A percentile compares a stretch with the other conserved stretches of the same genome.
Conservation (phyloP, 2,888 invertebrate genomes). For the Meteorus cinctellus region DNA sequence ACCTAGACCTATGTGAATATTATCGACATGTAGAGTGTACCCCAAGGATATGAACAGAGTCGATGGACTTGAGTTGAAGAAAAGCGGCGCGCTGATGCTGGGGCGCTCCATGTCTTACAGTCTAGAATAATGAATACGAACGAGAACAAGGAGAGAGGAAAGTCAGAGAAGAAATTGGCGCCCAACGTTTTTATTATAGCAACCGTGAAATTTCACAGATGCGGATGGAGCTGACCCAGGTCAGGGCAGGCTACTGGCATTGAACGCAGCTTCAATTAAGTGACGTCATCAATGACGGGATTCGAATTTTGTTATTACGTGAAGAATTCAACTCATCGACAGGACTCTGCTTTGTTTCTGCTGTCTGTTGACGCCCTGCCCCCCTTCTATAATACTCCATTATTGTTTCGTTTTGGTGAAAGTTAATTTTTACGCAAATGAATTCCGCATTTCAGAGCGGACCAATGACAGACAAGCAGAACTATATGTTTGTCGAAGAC, state of each 20-base stretch:
- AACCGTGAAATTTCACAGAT: neutral
- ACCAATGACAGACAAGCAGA: neutral
- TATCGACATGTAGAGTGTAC: neutral
- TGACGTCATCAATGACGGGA: neutral
- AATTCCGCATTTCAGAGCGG: neutral
- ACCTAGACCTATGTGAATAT: conserved; percentile 21
- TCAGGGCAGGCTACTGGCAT: conserved; percentile 14
- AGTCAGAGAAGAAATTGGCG: neutral
- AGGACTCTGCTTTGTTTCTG: too few species aligned
- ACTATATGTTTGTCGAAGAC: neutral
- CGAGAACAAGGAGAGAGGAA: neutral
- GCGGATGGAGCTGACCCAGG: conserved; percentile 22
- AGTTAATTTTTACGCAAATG: neutral
- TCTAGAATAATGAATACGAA: neutral
- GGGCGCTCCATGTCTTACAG: neutral
- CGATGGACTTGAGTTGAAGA: conserved; percentile 28
- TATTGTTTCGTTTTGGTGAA: neutral
- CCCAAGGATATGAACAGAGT: conserved; percentile 34
- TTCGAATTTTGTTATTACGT: neutral
- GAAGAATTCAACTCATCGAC: neutral
- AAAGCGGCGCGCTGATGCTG: neutral
- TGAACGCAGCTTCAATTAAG: neutral
- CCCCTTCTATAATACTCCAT: too few species aligned
- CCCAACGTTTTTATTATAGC: neutral
- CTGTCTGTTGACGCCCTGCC: too few species aligned